phyloP scores from a whole-genome alignment of 2,888 invertebrate species.

The Tenodera sinensis region DNA sequence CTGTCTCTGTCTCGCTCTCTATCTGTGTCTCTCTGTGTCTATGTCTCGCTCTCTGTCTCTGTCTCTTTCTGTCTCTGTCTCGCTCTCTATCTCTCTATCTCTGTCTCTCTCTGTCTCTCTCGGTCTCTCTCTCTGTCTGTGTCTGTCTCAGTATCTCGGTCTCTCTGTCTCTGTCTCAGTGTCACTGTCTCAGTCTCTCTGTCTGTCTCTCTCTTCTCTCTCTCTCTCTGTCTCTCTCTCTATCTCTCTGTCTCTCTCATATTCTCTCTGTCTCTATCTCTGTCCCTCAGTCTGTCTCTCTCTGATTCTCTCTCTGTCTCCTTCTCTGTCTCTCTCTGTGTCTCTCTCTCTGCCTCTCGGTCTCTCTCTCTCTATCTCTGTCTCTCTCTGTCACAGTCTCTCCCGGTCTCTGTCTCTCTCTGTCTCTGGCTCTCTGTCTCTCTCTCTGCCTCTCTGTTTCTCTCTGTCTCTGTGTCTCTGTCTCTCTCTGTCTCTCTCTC shows the following conservation, averaged over 20 bases:
- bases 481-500: neutral
- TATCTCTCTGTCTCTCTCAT: neutral
- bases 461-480: neutral
- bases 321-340: neutral
- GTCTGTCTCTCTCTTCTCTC: neutral
- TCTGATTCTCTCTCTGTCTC: neutral
- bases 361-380: neutral
- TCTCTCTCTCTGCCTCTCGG: neutral
- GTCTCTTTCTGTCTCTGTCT: too few relatives aligned
- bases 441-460: too few relatives aligned
- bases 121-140: neutral
- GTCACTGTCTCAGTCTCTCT: neutral
- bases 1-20: neutral
- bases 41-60: neutral
- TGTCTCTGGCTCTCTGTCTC: too few relatives aligned
- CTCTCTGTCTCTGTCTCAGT: too few relatives aligned
- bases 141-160: too few relatives aligned
- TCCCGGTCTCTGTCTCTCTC: too few relatives aligned
- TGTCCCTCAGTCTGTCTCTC: too few relatives aligned
- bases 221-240: neutral
- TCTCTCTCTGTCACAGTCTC: too few relatives aligned
- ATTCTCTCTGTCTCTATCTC: too few relatives aligned
- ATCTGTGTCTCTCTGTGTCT: neutral
- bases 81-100: neutral
- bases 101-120: neutral